phyloP scores from a whole-genome alignment of 2,888 invertebrate genomes.

The Chaitophorus viminalis region DNA sequence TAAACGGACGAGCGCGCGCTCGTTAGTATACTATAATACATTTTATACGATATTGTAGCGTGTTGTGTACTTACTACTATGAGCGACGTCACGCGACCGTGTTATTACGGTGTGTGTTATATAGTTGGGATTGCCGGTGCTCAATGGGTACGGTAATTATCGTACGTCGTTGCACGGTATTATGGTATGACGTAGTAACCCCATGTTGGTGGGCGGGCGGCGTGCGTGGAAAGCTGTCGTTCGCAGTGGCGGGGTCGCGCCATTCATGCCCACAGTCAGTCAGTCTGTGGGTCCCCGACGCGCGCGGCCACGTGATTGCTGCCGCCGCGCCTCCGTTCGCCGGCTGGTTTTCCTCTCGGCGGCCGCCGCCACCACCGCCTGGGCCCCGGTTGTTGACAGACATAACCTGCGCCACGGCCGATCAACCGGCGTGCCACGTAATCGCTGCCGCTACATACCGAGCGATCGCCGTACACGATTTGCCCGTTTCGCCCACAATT shows the following conservation, averaged over 20 bases:
- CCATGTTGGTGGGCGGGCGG: constrained; percentile 8
- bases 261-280: constrained; percentile 62
- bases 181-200: constrained; percentile 58
- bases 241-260: constrained; percentile 25
- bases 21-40: too few species aligned
- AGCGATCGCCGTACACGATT: constrained; percentile 31
- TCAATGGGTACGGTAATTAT: constrained; percentile 61
- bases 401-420: constrained; percentile 61
- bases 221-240: constrained; percentile 19
- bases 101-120: constrained; percentile 17
- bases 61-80: neutral
- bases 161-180: constrained; percentile 40
- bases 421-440: constrained; percentile 61
- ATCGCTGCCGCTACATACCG: constrained; percentile 39
- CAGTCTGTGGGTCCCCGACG: constrained; percentile 60
- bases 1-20: neutral
- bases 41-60: neutral
- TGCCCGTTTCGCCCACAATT: neutral
- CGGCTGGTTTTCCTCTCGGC: constrained; percentile 47
- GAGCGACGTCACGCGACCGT: constrained; percentile 60
- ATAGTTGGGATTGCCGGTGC: constrained; percentile 40
- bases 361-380: neutral
- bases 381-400: constrained; percentile 54
- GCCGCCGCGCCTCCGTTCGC: constrained; percentile 26
- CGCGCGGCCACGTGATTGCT: constrained; percentile 62